Evolutionary conservation across 2,113 vertebrate genomes (phyloP).

Genomic region (Hypocryptadius cinnamomeus): DNA sequence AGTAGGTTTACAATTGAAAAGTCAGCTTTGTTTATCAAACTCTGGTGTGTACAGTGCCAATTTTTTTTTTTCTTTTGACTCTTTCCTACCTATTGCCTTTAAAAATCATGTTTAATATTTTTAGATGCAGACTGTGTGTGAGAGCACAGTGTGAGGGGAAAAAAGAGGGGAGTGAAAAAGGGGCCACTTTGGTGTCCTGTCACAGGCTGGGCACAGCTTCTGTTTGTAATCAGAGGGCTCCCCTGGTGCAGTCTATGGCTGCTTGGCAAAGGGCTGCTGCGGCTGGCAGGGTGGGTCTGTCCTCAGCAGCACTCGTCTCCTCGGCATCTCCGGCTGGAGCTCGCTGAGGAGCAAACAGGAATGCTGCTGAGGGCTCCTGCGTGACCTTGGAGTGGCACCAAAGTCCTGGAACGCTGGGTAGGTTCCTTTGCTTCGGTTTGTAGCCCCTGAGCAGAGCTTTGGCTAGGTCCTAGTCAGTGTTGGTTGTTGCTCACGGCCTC

Average conservation of each 20-base stretch:
- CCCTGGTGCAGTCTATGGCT: neutral
- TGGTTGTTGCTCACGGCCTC: neutral
- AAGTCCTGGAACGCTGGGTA: neutral
- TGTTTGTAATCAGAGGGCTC: neutral
- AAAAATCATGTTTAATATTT: neutral
- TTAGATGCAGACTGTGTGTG: neutral
- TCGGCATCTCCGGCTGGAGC: neutral
- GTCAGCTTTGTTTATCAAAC: neutral
- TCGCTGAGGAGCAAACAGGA: neutral
- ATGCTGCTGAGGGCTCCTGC: neutral
- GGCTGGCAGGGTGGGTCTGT: neutral
- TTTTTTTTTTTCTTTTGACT: neutral
- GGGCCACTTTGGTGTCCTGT: neutral
- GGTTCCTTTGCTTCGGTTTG: neutral
- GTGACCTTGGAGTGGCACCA: neutral
- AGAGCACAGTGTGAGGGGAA: neutral
- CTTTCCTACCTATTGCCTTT: neutral
- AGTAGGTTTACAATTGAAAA: neutral
- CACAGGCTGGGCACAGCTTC: neutral
- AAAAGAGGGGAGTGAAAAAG: neutral
- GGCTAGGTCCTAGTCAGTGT: neutral
- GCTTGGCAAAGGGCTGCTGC: neutral
- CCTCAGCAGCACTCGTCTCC: neutral
- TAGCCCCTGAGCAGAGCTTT: neutral
- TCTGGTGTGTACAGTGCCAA: neutral